A percentile compares a stretch with the other conserved stretches of the same genome.
Conservation (phyloP, 2,888 invertebrate genomes). For the Drosophila suboccidentalis region DNA sequence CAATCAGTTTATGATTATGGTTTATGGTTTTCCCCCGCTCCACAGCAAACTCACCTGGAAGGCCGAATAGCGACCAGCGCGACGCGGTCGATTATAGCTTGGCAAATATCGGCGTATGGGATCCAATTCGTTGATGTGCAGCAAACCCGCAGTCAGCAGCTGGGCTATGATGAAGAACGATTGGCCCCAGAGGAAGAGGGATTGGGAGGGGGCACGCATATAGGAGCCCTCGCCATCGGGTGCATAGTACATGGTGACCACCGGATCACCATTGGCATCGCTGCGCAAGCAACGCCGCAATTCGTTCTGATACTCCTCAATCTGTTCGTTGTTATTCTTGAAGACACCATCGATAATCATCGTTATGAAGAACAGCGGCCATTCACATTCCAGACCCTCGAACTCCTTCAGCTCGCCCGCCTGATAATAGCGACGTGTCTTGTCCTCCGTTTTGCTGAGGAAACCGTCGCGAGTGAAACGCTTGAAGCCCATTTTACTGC, state of each 20-base stretch:
- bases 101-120: conserved; percentile 97
- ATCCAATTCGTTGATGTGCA: conserved; percentile 98
- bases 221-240: conserved; percentile 85
- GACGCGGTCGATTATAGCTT: conserved; percentile 96
- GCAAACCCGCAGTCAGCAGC: conserved; percentile 93
- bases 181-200: conserved; percentile 97
- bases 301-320: conserved; percentile 95
- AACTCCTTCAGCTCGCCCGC: conserved; percentile 97
- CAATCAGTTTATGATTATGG: background rate
- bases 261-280: conserved; percentile 94
- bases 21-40: background rate
- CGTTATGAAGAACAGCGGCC: conserved; percentile 98
- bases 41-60: conserved; percentile 92
- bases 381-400: conserved; percentile 98
- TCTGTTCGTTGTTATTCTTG: conserved; percentile 94
- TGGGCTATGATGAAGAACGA: conserved; percentile 97
- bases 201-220: conserved; percentile 85
- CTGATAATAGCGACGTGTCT: conserved; percentile 89
- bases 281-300: conserved; percentile 92
- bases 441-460: conserved; percentile 95
- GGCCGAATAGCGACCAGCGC: conserved; percentile 97
- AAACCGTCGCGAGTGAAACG: conserved; percentile 98
- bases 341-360: conserved; percentile 99
- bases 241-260: conserved; percentile 95
- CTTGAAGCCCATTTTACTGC: conserved; percentile 96